Evolutionary conservation across 2,888 invertebrate species (phyloP), one percentile per base, ranked within the genome.

Genomic region (Cheilosia scutellata): DNA sequence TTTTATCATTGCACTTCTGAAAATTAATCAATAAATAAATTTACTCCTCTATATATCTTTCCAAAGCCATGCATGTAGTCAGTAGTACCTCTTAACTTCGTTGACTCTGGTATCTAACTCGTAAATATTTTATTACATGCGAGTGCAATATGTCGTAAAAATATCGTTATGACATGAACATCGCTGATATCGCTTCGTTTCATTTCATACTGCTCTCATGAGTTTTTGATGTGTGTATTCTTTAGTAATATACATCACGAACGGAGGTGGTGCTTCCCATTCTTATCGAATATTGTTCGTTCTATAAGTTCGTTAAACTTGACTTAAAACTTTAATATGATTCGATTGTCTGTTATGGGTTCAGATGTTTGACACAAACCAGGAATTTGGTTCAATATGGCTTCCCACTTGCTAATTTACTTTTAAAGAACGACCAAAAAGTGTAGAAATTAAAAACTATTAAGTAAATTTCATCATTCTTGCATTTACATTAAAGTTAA

Each of bases 61-160:
- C 27, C 47, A 60, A 40, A 42, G 11, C 13, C 25, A 57, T 49
- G 11, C 31, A n/a, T 65, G 5, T 57, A n/a, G 29, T 29, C 29
- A 29, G 2, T 29, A 29, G 2, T 29, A 5, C 37, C 37, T 11
- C 4, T 37, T 37, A 37, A 13, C 31, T 47, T 13, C 5, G 25
- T 9, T 51, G 51, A 27, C 9, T 74, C 5, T 20, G 29, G 60
- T 47, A 78, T 63, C 53, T 37, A 49, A 55, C 29, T 62, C 71
- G 55, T 78, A 37, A 78, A 70, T 71, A 71, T 78, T 71, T 71
- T 62, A 71, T 51, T 40, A 60, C 57, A 68, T 37, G 20, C 29
- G 42, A 66, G 76, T 66, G 58, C 58, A 58, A 62, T 65, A 16
- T 60, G 53, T 53, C 60, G 47, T 77, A 60, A 77, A 60, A 51